A percentile compares a stretch with the other conserved stretches of the same genome.
phyloP scores from a whole-genome alignment of 2,113 vertebrate species.

The Hiodon tergisus region DNA sequence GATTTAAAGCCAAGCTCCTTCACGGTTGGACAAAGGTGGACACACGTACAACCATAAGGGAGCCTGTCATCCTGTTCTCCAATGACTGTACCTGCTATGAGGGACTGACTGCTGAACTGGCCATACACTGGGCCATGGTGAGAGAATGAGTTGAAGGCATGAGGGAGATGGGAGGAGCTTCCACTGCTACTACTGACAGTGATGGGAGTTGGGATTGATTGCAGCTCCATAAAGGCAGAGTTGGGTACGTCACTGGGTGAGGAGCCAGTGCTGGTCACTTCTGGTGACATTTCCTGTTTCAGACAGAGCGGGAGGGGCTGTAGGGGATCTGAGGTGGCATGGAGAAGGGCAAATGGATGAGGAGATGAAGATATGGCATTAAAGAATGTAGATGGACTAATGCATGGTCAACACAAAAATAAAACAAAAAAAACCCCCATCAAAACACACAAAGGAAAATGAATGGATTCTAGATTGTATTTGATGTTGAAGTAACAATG shows the following conservation, averaged over 20 bases:
- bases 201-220: slow-evolving; percentile 66
- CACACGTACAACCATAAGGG: neutral
- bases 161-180: slow-evolving; percentile 62
- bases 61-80: neutral
- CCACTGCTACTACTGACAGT: slow-evolving; percentile 52
- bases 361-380: slow-evolving; percentile 14
- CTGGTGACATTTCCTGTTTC: slow-evolving; percentile 83
- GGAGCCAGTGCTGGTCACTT: slow-evolving; percentile 73
- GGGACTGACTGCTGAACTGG: slow-evolving; percentile 76
- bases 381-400: neutral
- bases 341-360: slow-evolving; percentile 12
- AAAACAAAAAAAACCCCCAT: neutral
- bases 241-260: slow-evolving; percentile 72
- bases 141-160: slow-evolving; percentile 78
- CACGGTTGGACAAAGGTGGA: neutral
- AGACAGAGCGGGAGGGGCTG: slow-evolving; percentile 72
- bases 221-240: slow-evolving; percentile 74
- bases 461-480: neutral
- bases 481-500: too few species aligned
- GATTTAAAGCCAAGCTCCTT: neutral
- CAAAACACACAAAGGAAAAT: neutral
- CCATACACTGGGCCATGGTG: slow-evolving; percentile 77
- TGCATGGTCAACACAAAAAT: neutral
- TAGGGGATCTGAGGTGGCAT: slow-evolving; percentile 60
- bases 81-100: slow-evolving; percentile 73